Conservation (phyloP, 2,113 vertebrate species). For the Calonectris borealis region DNA sequence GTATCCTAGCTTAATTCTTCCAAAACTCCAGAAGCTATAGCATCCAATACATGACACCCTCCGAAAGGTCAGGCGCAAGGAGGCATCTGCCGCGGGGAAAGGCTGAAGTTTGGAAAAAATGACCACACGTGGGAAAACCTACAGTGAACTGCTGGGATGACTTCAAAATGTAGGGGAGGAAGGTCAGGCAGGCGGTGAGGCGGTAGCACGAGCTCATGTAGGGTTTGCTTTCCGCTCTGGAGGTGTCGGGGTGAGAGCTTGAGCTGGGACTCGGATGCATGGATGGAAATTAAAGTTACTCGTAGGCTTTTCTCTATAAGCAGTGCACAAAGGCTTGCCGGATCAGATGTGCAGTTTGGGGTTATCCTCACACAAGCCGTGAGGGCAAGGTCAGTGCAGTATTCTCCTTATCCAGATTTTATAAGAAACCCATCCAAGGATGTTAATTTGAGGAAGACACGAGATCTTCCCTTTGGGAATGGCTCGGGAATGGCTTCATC, state of each 20-base stretch:
- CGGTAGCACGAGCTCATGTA: accelerated
- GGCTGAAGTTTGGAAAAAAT: neutral
- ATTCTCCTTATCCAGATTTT: neutral
- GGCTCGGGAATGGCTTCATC: neutral
- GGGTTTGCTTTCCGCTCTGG: neutral
- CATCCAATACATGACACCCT: neutral
- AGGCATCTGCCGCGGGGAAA: neutral
- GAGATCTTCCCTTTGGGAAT: conserved; percentile 31
- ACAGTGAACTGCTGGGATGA: neutral
- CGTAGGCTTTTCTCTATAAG: neutral
- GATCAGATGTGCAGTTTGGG: neutral
- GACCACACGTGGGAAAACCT: neutral
- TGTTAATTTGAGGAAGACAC: neutral
- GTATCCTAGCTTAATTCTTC: conserved; percentile 23
- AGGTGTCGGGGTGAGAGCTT: no score
- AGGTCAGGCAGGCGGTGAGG: accelerated
- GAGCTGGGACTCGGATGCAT: neutral
- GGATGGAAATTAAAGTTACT: neutral
- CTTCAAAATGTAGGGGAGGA: neutral
- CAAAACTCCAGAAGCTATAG: neutral
- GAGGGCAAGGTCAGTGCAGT: neutral
- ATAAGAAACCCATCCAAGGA: neutral
- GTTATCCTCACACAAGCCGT: neutral
- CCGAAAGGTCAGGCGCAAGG: neutral
- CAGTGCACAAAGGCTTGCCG: neutral